Evolutionary conservation across 2,888 invertebrate species (phyloP), one percentile per base, ranked within the genome.

Genomic region (Eristalinus aeneus): DNA sequence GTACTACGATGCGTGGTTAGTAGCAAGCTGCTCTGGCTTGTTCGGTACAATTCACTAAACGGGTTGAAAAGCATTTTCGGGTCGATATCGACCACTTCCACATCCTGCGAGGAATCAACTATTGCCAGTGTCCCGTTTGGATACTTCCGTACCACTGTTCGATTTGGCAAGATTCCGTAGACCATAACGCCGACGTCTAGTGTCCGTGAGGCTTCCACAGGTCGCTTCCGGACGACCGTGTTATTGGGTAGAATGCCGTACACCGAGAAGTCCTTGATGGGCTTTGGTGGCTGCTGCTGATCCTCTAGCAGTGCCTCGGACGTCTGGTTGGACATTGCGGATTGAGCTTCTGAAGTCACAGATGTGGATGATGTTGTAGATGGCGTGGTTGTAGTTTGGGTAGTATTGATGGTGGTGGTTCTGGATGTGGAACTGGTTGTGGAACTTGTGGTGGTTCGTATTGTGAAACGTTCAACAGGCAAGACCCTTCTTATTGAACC

Each of bases 91-190:
- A 94, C 93, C 93, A 94, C 92, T 92, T 94, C 94, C 8, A 88
- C 61, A 93, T 94, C 93, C 63, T 87, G 22, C 1, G 83, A 72
- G 34, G 87, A 83, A 72, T 88, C 88, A 91, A 95, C 95, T 92
- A 96, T 96, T 92, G 96, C 95, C 92, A 95, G 93, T 91, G 96
- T 96, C 92, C 96, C 96, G 90, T 96, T 96, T 88, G 96, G 96
- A 91, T 95, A 96, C 93, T 95, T 96, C 93, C 95, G 95, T 91
- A 96, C 95, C 92, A 96, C 95, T 88, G 96, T 96, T 93, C 96
- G 96, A 92, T 96, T 96, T 87, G 96, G 95, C 89, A 96, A 94
- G 89, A 96, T 95, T 89, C 96, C 96, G 91, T 96, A 96, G 89
- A 96, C 94, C 88, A 95, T 81, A 10, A 88, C 53, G 16, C 85